Evolutionary conservation across 2,888 invertebrate genomes (phyloP).

Genomic region (Empis livida): DNA sequence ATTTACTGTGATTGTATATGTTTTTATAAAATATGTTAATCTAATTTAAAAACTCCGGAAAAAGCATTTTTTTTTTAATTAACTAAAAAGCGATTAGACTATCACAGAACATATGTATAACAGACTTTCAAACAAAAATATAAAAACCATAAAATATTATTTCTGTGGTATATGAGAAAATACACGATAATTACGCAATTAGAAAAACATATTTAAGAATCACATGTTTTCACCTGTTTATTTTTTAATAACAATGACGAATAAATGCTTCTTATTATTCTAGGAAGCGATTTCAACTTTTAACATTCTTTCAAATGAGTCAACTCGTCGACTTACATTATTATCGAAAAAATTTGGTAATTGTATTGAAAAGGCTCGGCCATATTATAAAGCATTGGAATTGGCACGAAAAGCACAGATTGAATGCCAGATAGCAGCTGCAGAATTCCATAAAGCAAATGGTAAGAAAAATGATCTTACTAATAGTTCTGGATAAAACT

Average conservation of each 20-base stretch:
- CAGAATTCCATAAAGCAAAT: constrained; percentile 79
- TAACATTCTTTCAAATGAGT: constrained; percentile 71
- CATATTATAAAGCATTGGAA: constrained; percentile 76
- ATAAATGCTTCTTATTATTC: constrained; percentile 13
- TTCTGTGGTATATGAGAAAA: not conserved
- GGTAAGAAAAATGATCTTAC: constrained; percentile 39
- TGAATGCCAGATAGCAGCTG: constrained; percentile 83
- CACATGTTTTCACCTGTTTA: not conserved
- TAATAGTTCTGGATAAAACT: not conserved
- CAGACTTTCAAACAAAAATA: too few species aligned
- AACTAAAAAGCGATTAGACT: too few species aligned
- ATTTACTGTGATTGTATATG: too few species aligned
- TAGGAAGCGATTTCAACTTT: constrained; percentile 91
- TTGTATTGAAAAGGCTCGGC: constrained; percentile 78
- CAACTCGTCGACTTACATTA: constrained; percentile 66
- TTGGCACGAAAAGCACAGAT: constrained; percentile 62
- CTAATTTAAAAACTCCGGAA: too few species aligned
- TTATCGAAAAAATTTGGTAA: constrained; percentile 70
- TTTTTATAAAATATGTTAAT: too few species aligned
- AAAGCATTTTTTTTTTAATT: too few species aligned
- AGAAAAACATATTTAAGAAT: not conserved
- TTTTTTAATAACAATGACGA: not conserved
- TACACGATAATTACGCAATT: not conserved
- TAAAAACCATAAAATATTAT: not conserved
- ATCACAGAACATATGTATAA: too few species aligned